phyloP scores from a whole-genome alignment of 2,888 invertebrate genomes.

The Copidosoma aretas region DNA sequence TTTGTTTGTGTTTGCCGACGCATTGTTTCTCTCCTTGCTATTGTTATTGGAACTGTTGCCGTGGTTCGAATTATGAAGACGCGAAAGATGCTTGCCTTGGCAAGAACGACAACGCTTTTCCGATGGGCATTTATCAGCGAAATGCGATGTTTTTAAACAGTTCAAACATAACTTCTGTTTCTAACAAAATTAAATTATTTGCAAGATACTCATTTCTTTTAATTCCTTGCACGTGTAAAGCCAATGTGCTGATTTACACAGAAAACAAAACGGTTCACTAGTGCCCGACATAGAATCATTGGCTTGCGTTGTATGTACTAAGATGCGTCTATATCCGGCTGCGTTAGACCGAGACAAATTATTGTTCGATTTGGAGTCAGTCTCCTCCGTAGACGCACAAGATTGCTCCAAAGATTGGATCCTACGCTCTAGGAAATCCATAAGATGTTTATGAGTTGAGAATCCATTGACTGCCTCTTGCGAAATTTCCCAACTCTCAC shows the following conservation, averaged over 20 bases:
- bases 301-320: no score
- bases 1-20: not conserved
- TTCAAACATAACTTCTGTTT: not conserved
- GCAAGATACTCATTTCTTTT: not conserved
- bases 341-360: not conserved
- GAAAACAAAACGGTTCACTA: not conserved
- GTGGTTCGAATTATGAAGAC: not conserved
- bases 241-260: not conserved
- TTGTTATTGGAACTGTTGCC: not conserved
- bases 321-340: no score
- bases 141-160: not conserved
- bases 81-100: not conserved
- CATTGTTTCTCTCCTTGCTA: not conserved
- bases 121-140: not conserved
- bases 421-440: not conserved
- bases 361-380: no score
- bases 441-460: not conserved
- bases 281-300: not conserved
- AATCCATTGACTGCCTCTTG: not conserved
- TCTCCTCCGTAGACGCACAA: not conserved
- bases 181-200: not conserved
- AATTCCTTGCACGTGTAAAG: not conserved
- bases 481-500: constrained; percentile 7
- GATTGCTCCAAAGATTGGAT: not conserved
- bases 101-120: not conserved